Conservation (phyloP, 1,140 invertebrate genomes). For the Agraylea sexmaculata region DNA sequence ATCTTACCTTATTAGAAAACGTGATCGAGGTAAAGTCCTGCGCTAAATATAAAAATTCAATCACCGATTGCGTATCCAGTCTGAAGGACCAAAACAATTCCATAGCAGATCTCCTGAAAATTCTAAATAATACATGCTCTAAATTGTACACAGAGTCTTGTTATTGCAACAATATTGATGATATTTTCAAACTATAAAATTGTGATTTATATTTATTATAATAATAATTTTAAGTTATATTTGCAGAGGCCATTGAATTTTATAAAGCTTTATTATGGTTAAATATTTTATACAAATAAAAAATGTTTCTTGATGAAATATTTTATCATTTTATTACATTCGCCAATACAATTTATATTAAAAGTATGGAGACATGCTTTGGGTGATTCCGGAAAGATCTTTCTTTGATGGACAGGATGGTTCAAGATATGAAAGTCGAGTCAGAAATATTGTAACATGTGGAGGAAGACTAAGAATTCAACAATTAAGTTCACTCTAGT, state of each 20-base stretch:
- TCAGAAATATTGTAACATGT: no score
- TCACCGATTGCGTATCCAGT: conserved; percentile 6
- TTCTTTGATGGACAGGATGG: no score
- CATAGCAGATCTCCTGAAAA: conserved; percentile 9
- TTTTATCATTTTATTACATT: not conserved
- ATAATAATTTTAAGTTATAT: conserved; percentile 1
- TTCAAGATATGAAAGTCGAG: no score
- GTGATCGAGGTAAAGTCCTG: conserved; percentile 15
- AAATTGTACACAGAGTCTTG: conserved; percentile 13
- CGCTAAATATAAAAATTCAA: conserved; percentile 6
- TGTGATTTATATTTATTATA: not conserved
- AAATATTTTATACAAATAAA: not conserved
- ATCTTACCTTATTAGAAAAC: conserved; percentile 2
- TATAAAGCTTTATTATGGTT: not conserved
- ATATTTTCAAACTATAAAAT: conserved; percentile 13
- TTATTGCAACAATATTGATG: conserved; percentile 8
- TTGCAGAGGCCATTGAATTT: not conserved
- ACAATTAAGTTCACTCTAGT: no score
- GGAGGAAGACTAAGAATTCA: no score
- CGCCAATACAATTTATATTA: no score
- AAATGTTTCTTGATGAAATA: not conserved
- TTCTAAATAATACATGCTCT: conserved; percentile 7
- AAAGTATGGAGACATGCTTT: no score
- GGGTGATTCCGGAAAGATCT: no score
- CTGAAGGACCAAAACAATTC: conserved; percentile 9